Base-by-base conservation (phyloP, 2,888 invertebrate species). In the Caenorhabditis zanzibari region DNA sequence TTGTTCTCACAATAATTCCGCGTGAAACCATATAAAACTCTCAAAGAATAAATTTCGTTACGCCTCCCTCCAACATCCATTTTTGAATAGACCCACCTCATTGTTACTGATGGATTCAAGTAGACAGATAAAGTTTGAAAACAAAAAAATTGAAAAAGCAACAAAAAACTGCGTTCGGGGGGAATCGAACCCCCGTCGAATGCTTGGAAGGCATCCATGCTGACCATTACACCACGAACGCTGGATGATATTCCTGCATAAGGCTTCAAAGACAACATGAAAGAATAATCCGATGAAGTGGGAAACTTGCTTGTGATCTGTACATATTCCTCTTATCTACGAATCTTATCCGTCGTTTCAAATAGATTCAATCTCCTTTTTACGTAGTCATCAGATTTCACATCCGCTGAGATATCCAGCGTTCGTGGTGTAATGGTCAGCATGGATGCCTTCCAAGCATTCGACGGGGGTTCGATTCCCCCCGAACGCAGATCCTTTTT, bases 141-240 rank as follows among this genome's bases (percentile, higher is more conserved):
- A n/a, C n/a, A n/a, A n/a, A n/a, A n/a, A n/a, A n/a, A n/a, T n/a
- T n/a, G n/a, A n/a, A n/a, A n/a, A n/a, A n/a, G n/a, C n/a, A n/a
- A n/a, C n/a, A n/a, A n/a, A n/a, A n/a, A n/a, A n/a, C n/a, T n/a
- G n/a, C n/a, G n/a, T n/a, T n/a, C n/a, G n/a, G n/a, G n/a, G n/a
- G n/a, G n/a, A 87, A 87, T 87, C 87, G 87, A 87, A 87, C 87
- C 87, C 87, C 85, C 87, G 87, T 87, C 86, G 87, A 87, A 86
- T 88, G 88, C 88, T 88, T 88, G 88, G 88, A 88, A 86, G 88
- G 86, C 88, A 88, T 88, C 88, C 88, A 88, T 88, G 88, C 88
- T 88, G 85, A 88, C 86, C 88, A 86, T 86, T 88, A 88, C 88
- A 88, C 88, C 87, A 87, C 87, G 87, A 85, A 87, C 87, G 87